Evolutionary conservation across 2,888 invertebrate species (phyloP).

Genomic region (Seira sanloemensis): DNA sequence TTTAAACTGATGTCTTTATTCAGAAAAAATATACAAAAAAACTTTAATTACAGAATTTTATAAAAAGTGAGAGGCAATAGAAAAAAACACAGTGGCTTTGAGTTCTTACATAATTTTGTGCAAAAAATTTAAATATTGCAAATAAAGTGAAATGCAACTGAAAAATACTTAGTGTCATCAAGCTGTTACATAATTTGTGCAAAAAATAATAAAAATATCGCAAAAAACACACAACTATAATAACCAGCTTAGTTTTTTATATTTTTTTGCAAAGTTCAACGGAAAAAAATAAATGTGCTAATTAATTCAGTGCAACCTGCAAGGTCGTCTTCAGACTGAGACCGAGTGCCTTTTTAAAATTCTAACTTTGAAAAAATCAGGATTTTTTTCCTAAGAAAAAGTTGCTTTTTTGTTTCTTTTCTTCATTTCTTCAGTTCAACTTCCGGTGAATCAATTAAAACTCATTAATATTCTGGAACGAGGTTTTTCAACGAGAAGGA

Average conservation of each 20-base stretch:
- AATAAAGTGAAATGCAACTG: neutral
- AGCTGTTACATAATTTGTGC: neutral
- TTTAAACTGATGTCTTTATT: constrained; percentile 46
- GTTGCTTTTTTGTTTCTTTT: no score
- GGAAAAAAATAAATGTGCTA: neutral
- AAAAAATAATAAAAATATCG: neutral
- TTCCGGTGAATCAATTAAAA: constrained; percentile 59
- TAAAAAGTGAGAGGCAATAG: neutral
- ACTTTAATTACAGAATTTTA: neutral
- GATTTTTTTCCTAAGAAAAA: neutral
- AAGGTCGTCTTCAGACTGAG: neutral
- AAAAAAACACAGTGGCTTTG: neutral
- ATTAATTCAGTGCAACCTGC: neutral
- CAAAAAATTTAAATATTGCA: neutral
- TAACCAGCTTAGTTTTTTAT: no score
- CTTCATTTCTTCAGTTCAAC: constrained; percentile 16
- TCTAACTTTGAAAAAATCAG: neutral
- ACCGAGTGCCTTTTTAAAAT: neutral
- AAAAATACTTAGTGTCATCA: neutral
- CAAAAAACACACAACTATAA: neutral
- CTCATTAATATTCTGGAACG: constrained; percentile 56
- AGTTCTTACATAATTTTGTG: neutral
- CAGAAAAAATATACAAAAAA: neutral
- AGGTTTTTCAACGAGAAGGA: neutral
- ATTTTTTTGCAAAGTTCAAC: no score